A percentile compares a stretch with the other conserved stretches of the same genome.
phyloP scores from a whole-genome alignment of 2,113 vertebrate species.

The Myiozetetes cayanensis region DNA sequence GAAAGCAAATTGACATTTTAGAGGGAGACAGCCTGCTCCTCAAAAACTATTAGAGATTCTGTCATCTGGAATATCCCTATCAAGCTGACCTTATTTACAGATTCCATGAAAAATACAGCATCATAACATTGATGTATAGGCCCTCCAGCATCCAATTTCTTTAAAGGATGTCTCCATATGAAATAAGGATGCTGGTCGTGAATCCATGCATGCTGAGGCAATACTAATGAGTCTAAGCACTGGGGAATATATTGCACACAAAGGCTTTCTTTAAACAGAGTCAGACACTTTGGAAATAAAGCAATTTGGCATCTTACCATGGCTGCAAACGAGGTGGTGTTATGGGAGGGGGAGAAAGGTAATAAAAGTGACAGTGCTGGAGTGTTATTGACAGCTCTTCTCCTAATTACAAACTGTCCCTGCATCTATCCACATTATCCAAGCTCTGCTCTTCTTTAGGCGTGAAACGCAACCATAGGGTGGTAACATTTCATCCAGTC shows the following conservation, averaged over 20 bases:
- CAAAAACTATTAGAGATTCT: conserved; percentile 71
- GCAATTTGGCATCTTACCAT: conserved; percentile 64
- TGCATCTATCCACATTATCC: conserved; percentile 54
- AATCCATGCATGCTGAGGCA: conserved; percentile 25
- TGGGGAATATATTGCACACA: conserved; percentile 49
- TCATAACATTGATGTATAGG: conserved; percentile 74
- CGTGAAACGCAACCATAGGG: neutral
- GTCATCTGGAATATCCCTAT: conserved; percentile 66
- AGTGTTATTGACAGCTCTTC: conserved; percentile 67
- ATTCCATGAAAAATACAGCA: conserved; percentile 70
- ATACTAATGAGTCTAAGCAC: conserved; percentile 56
- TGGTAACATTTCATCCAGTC: conserved; percentile 24
- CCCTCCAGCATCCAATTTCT: conserved; percentile 65
- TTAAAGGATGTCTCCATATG: conserved; percentile 52
- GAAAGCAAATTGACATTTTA: conserved; percentile 68
- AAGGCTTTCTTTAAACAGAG: conserved; percentile 56
- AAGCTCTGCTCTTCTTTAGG: conserved; percentile 44
- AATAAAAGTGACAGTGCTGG: conserved; percentile 70
- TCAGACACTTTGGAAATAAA: conserved; percentile 66
- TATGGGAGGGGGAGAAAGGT: conserved; percentile 7
- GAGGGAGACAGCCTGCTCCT: conserved; percentile 55
- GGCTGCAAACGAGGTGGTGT: conserved; percentile 65
- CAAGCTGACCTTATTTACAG: conserved; percentile 72
- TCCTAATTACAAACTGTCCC: conserved; percentile 39
- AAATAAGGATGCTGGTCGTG: conserved; percentile 63